Evolutionary conservation across 2,113 vertebrate genomes (phyloP).

Genomic region (Xyliphius kryptos): DNA sequence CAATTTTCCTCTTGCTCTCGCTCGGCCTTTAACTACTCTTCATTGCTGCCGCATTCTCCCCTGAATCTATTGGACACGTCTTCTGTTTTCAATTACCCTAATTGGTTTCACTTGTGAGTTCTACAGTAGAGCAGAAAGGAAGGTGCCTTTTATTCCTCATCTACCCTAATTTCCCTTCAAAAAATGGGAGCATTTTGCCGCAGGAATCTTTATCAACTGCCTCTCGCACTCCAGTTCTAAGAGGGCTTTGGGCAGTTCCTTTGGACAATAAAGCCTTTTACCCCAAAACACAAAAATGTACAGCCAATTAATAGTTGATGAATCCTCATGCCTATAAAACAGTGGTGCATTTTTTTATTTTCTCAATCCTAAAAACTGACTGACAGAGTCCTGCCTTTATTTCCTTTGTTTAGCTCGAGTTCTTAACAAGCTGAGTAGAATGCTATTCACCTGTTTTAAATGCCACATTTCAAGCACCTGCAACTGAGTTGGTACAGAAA

Average conservation of each 20-base stretch:
- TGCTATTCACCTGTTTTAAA: constrained; percentile 10
- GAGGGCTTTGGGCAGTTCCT: constrained; percentile 38
- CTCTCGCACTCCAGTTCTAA: constrained; percentile 28
- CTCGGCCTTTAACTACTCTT: constrained; percentile 33
- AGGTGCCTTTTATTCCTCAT: constrained; percentile 39
- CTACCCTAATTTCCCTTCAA: constrained; percentile 27
- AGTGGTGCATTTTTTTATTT: constrained; percentile 19
- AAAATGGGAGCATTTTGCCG: constrained; percentile 17
- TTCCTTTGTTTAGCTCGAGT: constrained; percentile 9
- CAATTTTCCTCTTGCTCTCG: constrained; percentile 43
- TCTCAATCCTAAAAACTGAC: constrained; percentile 14
- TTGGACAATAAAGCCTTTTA: constrained; percentile 26
- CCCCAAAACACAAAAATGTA: constrained; percentile 23
- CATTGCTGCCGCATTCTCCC: constrained; percentile 24
- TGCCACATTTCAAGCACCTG: neutral
- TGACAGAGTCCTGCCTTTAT: constrained; percentile 15
- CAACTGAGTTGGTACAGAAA: too few species aligned
- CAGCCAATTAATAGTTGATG: constrained; percentile 39
- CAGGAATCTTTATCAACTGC: constrained; percentile 34
- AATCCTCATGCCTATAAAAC: constrained; percentile 35
- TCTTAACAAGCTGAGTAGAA: constrained; percentile 14
- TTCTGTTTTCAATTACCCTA: constrained; percentile 54
- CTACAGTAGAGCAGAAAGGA: constrained; percentile 40
- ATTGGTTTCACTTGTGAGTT: constrained; percentile 49
- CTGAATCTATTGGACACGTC: constrained; percentile 47